Percentiles rank a stretch among this genome's conserved stretches.
Evolutionary conservation across 2,888 invertebrate genomes (phyloP).

Genomic region (Fabriciana adippe): DNA sequence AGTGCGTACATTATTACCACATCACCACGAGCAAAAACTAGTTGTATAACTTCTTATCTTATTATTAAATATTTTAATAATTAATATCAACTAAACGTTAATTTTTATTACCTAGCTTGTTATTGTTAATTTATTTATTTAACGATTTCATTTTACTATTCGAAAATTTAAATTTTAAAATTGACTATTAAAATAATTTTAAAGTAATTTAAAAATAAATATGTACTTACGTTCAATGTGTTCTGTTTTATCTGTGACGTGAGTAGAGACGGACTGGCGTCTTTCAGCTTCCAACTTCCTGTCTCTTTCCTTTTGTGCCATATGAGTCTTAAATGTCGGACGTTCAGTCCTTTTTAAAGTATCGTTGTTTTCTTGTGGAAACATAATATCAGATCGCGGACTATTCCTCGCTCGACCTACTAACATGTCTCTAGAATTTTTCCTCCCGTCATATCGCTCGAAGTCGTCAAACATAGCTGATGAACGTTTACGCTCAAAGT

Average conservation of each 20-base stretch:
- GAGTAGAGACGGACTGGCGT: slow-evolving; percentile 88
- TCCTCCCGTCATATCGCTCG: slow-evolving; percentile 73
- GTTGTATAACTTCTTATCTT: no score
- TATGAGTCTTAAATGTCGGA: slow-evolving; percentile 88
- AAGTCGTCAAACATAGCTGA: slow-evolving; percentile 71
- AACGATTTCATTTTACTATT: background rate
- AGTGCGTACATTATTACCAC: no score
- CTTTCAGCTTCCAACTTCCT: slow-evolving; percentile 86
- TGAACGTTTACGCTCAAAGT: slow-evolving; percentile 67
- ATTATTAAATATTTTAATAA: no score
- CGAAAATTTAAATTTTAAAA: background rate
- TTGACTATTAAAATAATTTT: background rate
- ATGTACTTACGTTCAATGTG: slow-evolving; percentile 75
- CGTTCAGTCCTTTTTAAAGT: slow-evolving; percentile 72
- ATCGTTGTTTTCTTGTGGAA: slow-evolving; percentile 61
- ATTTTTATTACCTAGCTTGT: no score
- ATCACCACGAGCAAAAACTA: no score
- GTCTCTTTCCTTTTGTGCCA: slow-evolving; percentile 85
- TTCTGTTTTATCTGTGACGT: slow-evolving; percentile 86
- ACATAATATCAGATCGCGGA: slow-evolving; percentile 69
- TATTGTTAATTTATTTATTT: background rate
- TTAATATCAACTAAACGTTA: no score
- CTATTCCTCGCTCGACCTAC: slow-evolving; percentile 73
- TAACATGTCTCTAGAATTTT: slow-evolving; percentile 78
- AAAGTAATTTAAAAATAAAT: background rate